Base-by-base conservation (phyloP, 1,140 invertebrate species). In the Drosophila repletoides region DNA sequence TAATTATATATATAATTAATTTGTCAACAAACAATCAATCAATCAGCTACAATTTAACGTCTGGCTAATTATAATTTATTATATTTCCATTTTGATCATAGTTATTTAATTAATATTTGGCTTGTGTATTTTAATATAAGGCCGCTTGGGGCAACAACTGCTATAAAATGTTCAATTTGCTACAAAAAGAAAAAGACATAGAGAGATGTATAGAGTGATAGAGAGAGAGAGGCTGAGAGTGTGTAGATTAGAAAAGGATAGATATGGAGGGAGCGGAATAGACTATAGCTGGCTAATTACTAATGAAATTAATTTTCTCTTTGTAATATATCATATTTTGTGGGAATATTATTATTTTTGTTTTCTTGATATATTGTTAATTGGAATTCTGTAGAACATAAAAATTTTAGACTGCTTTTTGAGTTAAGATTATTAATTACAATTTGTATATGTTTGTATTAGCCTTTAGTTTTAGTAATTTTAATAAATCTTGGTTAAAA, bases 61-160 rank as follows among this genome's bases (percentile, higher is more conserved):
- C 73, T 84, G 69, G 70, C 79, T 83, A 83, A 83, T 77, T 83
- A 72, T 69, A 56, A 61, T 56, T 74, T 33, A 65, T 56, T 53
- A 40, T 60, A 53, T 22, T 75, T 29, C 58, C 2, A 2, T 51
- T 68, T 31, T 21, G n/a, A 22, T 65, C 36, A n/a, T 36, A 28
- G 51, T 40, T 24, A 26, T 33, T 56, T 56, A 53, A 31, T 58
- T 56, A 56, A 31, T 59, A 33, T 38, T 41, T 55, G n/a, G 15
- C 21, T 49, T 61, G 17, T 60, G n/a, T 56, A 34, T 52, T 59
- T 66, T 55, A 48, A 40, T 76, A 69, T 76, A 81, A 81, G 77
- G 73, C 77, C 77, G 77, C 77, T 52, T 69, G 77, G 77, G 77
- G 76, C 77, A 83, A n/a, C n/a, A n/a, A 83, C 77, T 83, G 73